Conservation (phyloP, 2,888 invertebrate genomes). For the Eremobia ochroleuca region DNA sequence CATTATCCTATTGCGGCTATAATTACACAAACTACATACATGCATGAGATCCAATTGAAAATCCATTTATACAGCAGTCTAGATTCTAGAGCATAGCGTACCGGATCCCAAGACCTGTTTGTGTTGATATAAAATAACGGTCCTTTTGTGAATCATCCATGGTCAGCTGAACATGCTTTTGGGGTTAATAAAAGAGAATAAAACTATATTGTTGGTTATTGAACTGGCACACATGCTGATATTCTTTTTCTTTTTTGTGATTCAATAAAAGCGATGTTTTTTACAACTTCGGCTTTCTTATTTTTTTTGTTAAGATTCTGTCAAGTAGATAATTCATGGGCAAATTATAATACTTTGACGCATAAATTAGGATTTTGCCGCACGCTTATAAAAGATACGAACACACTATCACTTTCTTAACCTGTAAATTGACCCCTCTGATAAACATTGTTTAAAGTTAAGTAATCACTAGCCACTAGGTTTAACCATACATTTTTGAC, state of each 20-base stretch:
- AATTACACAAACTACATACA: not conserved
- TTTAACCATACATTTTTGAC: not conserved
- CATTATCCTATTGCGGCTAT: not conserved
- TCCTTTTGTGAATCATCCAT: not conserved
- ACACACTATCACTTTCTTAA: not conserved
- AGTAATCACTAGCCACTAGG: not conserved
- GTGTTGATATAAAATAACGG: not conserved
- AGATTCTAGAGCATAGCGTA: slow-evolving; percentile 3
- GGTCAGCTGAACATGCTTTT: not conserved
- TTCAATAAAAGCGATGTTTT: not conserved
- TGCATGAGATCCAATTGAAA: not conserved
- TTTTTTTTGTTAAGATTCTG: not conserved
- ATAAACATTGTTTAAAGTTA: not conserved
- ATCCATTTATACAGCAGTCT: slow-evolving; percentile 6
- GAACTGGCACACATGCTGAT: not conserved
- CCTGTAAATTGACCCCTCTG: not conserved
- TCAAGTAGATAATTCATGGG: not conserved
- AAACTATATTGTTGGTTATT: not conserved
- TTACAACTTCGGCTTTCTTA: not conserved
- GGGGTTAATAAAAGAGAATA: not conserved
- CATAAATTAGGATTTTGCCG: not conserved
- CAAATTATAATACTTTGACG: not conserved
- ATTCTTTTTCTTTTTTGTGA: not conserved
- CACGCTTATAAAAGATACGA: not conserved
- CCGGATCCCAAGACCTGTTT: not conserved